Percentiles rank a stretch among this genome's conserved stretches.
Evolutionary conservation across 2,797 vertebrate species (phyloP).

Genomic region (Molothrus aeneus): DNA sequence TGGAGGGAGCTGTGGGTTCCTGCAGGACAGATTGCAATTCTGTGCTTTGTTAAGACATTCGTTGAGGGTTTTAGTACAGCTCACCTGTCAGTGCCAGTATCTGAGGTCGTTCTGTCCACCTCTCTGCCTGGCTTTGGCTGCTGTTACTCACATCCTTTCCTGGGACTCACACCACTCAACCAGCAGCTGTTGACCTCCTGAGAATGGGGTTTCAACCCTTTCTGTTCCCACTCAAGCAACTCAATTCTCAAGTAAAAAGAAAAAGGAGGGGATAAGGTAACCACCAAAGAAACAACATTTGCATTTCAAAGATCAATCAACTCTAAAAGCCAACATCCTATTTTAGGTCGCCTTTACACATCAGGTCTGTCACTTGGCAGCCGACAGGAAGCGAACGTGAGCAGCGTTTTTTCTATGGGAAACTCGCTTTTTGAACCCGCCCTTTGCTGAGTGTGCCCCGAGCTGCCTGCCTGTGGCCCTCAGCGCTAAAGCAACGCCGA

Average conservation of each 20-base stretch:
- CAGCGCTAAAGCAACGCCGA: neutral
- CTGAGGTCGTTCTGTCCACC: neutral
- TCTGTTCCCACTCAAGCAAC: neutral
- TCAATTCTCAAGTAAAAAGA: neutral
- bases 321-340: constrained; percentile 71
- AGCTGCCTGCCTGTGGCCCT: neutral
- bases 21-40: neutral
- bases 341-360: constrained; percentile 51
- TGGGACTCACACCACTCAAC: neutral
- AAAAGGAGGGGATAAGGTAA: neutral
- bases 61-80: neutral
- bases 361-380: neutral
- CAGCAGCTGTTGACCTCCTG: neutral
- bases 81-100: neutral
- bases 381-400: constrained; percentile 56
- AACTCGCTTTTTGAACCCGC: neutral
- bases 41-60: neutral
- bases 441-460: neutral
- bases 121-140: neutral
- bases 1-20: neutral
- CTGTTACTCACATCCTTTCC: neutral
- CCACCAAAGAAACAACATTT: constrained; percentile 3
- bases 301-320: constrained; percentile 48
- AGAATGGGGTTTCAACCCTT: neutral
- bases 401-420: neutral